These are phyloP conservation scores for Holcopasites calliopsidis DNA, from an alignment of 1,140 invertebrate species.

Conservation along the genomic window DNA sequence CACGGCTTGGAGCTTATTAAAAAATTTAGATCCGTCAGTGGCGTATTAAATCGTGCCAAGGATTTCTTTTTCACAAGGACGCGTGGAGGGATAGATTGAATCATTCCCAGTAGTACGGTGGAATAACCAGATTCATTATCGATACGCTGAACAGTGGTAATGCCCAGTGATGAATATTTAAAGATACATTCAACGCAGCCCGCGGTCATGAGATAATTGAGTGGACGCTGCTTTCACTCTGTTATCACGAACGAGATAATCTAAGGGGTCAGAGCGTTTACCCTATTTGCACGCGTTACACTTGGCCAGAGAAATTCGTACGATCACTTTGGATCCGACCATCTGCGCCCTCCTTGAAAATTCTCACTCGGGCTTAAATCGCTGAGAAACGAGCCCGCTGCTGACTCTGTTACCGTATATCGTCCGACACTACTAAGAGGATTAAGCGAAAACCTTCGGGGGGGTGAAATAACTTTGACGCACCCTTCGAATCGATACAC, in stretches of 20 bases:
- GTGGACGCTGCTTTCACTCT: neutral
- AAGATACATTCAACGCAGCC: too few relatives aligned
- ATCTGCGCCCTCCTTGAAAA: neutral
- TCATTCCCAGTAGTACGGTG: neutral
- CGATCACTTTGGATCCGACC: neutral
- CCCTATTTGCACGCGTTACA: neutral
- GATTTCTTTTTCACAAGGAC: neutral
- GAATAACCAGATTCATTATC: neutral
- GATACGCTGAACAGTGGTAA: neutral
- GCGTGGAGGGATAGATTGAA: neutral
- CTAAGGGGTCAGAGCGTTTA: neutral
- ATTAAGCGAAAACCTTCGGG: neutral
- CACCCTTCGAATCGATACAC: conserved; percentile 48
- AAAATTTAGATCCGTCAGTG: neutral
- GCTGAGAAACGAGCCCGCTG: neutral
- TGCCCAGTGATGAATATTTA: conserved; percentile 20
- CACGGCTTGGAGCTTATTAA: neutral
- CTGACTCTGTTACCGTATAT: neutral
- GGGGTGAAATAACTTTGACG: conserved; percentile 45
- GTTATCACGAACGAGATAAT: neutral
- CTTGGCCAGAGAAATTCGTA: neutral
- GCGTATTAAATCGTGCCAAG: neutral
- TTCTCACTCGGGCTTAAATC: conserved; percentile 18
- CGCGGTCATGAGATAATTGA: neutral
- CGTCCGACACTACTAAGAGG: neutral